A percentile compares a stretch with the other conserved stretches of the same genome.
phyloP scores from a whole-genome alignment of 30 jellyfish, hydroid and myxozoan species.

The Aurelia sp. region DNA sequence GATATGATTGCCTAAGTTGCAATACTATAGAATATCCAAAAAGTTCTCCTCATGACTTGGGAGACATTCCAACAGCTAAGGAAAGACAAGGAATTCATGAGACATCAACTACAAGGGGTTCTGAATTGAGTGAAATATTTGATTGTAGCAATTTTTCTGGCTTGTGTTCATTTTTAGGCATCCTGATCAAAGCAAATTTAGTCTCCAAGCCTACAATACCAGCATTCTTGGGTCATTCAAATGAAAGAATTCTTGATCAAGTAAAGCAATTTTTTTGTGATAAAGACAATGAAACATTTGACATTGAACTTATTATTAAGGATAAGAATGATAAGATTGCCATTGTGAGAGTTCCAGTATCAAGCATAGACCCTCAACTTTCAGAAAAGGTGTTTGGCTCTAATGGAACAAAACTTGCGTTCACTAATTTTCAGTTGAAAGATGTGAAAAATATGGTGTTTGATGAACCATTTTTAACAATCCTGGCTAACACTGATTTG shows the following conservation, averaged over 20 bases:
- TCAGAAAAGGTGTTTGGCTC: not conserved
- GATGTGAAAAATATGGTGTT: not conserved
- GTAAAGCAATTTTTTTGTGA: not conserved
- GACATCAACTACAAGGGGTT: not conserved
- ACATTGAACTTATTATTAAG: not conserved
- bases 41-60: not conserved
- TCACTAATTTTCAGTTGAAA: not conserved
- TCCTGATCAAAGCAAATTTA: not conserved
- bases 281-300: not conserved
- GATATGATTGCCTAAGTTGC: not conserved
- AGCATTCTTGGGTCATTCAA: too few species aligned
- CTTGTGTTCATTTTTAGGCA: not conserved
- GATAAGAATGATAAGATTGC: slow-evolving; percentile 13
- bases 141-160: not conserved
- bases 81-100: not conserved
- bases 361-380: not conserved
- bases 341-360: not conserved
- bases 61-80: not conserved
- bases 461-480: slow-evolving; percentile 1
- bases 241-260: not conserved
- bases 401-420: not conserved
- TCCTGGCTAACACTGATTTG: not conserved
- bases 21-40: not conserved
- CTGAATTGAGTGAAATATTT: not conserved
- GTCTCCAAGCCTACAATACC: not conserved